These are phyloP conservation scores for Hermodice carunculata DNA, from an alignment of 2,888 invertebrate genomes.

Conservation along the genomic window DNA sequence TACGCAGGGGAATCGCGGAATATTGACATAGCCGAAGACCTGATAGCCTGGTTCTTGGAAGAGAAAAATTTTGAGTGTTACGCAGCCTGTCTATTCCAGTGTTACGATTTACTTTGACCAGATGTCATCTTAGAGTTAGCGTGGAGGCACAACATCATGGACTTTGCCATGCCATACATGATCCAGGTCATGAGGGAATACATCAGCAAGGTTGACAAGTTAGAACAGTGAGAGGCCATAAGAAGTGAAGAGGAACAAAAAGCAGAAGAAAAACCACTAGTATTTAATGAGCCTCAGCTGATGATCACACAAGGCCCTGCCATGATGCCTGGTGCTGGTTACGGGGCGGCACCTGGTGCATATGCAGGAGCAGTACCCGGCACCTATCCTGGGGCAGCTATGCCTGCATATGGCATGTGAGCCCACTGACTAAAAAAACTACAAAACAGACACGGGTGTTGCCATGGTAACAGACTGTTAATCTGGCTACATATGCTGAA, in stretches of 20 bases:
- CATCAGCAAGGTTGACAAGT: constrained; percentile 84
- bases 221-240: constrained; percentile 95
- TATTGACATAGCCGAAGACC: constrained; percentile 97
- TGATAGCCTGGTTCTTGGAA: constrained; percentile 98
- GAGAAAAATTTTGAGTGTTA: constrained; percentile 97
- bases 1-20: constrained; percentile 98
- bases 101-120: constrained; percentile 97
- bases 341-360: constrained; percentile 15
- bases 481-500: too few relatives aligned
- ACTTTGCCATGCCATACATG: constrained; percentile 99
- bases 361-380: constrained; percentile 22
- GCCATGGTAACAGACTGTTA: too few relatives aligned
- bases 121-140: constrained; percentile 98
- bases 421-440: too few relatives aligned
- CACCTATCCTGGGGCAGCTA: constrained; percentile 9
- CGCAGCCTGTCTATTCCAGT: constrained; percentile 96
- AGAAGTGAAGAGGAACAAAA: constrained; percentile 84
- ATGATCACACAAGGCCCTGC: constrained; percentile 93
- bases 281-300: constrained; percentile 94
- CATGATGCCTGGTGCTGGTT: constrained; percentile 23
- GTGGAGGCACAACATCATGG: constrained; percentile 98
- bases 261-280: constrained; percentile 78
- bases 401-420: constrained; percentile 39
- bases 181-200: constrained; percentile 88
- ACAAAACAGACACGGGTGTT: too few relatives aligned